phyloP scores from a whole-genome alignment of 2,888 invertebrate species.

The Lacanobia wlatinum region DNA sequence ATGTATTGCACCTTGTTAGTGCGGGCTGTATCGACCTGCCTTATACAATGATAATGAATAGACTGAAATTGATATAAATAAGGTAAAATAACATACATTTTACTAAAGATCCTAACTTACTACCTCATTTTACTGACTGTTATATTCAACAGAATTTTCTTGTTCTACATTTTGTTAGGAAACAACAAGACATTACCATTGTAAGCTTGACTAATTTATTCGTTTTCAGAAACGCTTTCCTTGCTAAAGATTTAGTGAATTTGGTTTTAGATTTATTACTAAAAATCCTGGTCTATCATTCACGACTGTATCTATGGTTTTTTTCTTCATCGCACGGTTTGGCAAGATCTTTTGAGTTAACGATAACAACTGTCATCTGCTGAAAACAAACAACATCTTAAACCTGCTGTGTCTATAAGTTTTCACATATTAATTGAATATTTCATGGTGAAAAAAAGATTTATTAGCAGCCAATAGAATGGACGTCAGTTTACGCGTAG shows the following conservation, averaged over 20 bases:
- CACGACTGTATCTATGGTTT: background rate
- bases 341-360: background rate
- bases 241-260: background rate
- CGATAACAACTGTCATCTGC: background rate
- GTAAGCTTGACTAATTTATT: constrained; percentile 15
- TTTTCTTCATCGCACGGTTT: background rate
- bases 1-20: constrained; percentile 79
- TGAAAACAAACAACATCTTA: background rate
- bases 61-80: constrained; percentile 3
- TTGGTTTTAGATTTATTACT: background rate
- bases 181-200: background rate
- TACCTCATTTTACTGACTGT: too few species aligned
- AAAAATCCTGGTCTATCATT: background rate
- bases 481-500: constrained; percentile 66
- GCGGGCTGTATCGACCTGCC: constrained; percentile 31
- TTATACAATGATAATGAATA: constrained; percentile 47
- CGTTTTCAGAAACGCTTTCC: background rate
- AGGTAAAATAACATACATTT: background rate
- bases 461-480: constrained; percentile 64
- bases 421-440: constrained; percentile 6
- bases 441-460: constrained; percentile 45
- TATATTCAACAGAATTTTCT: background rate
- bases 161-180: background rate
- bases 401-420: background rate
- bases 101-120: background rate